Evolutionary conservation across 2,888 invertebrate genomes (phyloP), one percentile per base, ranked within the genome.

Genomic region (Rugalucina vietnamica): DNA sequence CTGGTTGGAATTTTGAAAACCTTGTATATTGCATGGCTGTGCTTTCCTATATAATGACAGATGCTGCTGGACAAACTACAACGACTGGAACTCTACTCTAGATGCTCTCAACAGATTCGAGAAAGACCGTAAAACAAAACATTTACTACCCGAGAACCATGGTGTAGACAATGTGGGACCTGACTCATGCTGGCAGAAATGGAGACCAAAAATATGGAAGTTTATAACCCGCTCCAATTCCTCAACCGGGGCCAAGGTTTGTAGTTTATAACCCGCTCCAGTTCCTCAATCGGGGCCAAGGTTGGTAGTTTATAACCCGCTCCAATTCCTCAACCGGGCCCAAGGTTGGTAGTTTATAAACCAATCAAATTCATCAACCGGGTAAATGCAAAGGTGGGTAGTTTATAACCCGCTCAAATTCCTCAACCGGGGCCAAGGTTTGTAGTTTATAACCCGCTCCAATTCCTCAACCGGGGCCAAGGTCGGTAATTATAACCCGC

Each of bases 21-120:
- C n/a, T n/a, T n/a, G n/a, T n/a, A n/a, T n/a, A n/a, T n/a, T n/a
- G n/a, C n/a, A n/a, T n/a, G n/a, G n/a, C n/a, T n/a, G n/a, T n/a
- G n/a, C n/a, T n/a, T n/a, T n/a, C n/a, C n/a, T n/a, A 12, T n/a
- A n/a, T n/a, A n/a, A n/a, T n/a, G 90, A 91, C 71, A 80, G 88
- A 14, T 93, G 93, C 54, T 93, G 93, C 74, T 91, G 91, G 91
- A 87, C 88, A 2, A 88, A 88, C 34, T 93, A 93, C 77, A 91
- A 91, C 69, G 90, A 91, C 29, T 92, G 91, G 91, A 91, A 91
- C 36, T 76, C 86, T 2, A 92, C 91, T 3, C 82, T 91, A 29
- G 82, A 90, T n/a, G 91, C 91, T 0, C 81, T 92, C 24, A 85
- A 89, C 18, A 29, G 83, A 76, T 76, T 90, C 0, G 90, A 90